phyloP scores from a whole-genome alignment of 2,797 vertebrate species.

The Aulostomus chinensis region DNA sequence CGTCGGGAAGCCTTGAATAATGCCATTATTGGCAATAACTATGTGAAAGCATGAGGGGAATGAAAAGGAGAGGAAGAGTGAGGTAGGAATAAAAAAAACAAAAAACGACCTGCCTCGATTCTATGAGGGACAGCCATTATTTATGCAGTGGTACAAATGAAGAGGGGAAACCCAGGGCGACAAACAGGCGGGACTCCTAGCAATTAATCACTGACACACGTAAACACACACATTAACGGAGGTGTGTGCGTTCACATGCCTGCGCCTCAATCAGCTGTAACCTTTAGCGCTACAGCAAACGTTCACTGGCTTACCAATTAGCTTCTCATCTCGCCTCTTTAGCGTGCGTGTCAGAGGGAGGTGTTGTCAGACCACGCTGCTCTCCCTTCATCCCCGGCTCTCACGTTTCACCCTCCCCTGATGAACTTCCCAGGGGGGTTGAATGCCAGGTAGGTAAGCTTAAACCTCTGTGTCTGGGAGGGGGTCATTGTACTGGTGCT shows the following conservation, averaged over 20 bases:
- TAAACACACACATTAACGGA: neutral
- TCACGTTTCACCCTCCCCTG: constrained; percentile 63
- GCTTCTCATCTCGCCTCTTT: constrained; percentile 51
- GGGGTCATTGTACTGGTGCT: constrained; percentile 53
- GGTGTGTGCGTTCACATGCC: neutral
- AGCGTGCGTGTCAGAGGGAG: constrained; percentile 56
- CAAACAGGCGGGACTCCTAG: constrained; percentile 52
- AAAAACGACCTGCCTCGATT: constrained; percentile 34
- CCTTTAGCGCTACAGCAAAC: constrained; percentile 40
- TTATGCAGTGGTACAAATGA: constrained; percentile 63
- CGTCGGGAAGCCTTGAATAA: neutral
- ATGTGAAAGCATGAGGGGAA: neutral
- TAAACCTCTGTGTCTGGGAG: constrained; percentile 49
- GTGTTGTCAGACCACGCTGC: constrained; percentile 54
- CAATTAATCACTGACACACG: constrained; percentile 36
- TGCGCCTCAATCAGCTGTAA: constrained; percentile 13
- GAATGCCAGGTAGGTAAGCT: constrained; percentile 55
- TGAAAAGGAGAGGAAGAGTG: neutral
- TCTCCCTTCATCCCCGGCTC: constrained; percentile 51
- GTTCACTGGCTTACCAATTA: constrained; percentile 56
- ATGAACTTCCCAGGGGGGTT: constrained; percentile 52
- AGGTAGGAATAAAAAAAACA: constrained; percentile 5
- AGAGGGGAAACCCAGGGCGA: constrained; percentile 49
- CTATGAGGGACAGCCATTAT: constrained; percentile 46
- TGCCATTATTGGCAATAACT: neutral